These are phyloP conservation scores for Sciurus vulgaris DNA, from an alignment of 2,797 vertebrate species.

Conservation along the genomic window DNA sequence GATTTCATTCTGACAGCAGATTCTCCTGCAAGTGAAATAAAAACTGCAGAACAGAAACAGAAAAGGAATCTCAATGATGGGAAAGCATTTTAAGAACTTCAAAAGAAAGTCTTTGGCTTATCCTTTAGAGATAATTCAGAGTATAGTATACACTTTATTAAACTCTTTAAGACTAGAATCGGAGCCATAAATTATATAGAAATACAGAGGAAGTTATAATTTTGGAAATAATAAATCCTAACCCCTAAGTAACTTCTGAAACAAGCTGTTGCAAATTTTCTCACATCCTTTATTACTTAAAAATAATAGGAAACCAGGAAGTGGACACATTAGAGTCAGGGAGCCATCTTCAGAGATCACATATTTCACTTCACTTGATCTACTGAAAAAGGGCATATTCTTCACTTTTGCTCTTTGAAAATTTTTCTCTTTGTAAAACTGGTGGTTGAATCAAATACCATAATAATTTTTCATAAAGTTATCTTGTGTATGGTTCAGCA, in stretches of 20 bases:
- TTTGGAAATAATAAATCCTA: slow-evolving; percentile 69
- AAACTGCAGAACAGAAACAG: slow-evolving; percentile 61
- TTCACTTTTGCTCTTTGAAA: not conserved
- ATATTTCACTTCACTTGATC: not conserved
- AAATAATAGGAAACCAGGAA: not conserved
- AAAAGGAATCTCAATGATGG: slow-evolving; percentile 9
- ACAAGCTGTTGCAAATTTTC: slow-evolving; percentile 58
- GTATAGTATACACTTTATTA: slow-evolving; percentile 48
- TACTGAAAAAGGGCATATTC: not conserved
- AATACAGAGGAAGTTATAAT: slow-evolving; percentile 44
- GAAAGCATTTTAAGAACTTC: slow-evolving; percentile 63
- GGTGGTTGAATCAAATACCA: not conserved
- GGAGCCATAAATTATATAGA: not conserved
- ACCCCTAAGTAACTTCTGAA: slow-evolving; percentile 54
- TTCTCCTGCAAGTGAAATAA: slow-evolving; percentile 8
- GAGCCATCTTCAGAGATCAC: not conserved
- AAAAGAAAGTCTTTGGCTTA: slow-evolving; percentile 64
- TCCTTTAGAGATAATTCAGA: slow-evolving; percentile 24
- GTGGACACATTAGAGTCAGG: not conserved
- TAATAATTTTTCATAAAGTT: not conserved
- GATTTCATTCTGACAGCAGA: slow-evolving; percentile 36
- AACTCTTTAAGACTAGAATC: slow-evolving; percentile 15
- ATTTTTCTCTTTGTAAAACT: not conserved
- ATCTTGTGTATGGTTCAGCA: not conserved
- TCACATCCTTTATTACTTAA: not conserved